Evolutionary conservation across 2,797 vertebrate species (phyloP).

Genomic region (Poecilia velifera): DNA sequence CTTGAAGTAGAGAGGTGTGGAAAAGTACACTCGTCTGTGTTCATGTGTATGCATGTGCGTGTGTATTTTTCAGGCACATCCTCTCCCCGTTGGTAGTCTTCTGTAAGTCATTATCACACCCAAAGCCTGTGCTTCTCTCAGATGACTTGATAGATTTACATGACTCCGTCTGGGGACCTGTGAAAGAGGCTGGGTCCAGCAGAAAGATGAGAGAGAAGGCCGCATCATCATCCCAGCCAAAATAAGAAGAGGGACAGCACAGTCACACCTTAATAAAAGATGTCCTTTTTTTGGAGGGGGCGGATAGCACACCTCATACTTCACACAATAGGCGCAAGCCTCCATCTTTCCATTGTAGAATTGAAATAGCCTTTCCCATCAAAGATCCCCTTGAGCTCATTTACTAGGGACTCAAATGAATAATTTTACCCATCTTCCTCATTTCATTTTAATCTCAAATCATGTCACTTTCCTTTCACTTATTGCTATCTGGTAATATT

Average conservation of each 20-base stretch:
- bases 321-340: conserved; percentile 71
- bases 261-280: conserved; percentile 75
- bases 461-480: conserved; percentile 59
- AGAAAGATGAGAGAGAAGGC: conserved; percentile 63
- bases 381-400: conserved; percentile 63
- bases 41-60: conserved; percentile 32
- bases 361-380: conserved; percentile 70
- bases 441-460: conserved; percentile 74
- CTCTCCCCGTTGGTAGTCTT: conserved; percentile 76
- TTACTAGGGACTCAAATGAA: conserved; percentile 55
- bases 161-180: conserved; percentile 80
- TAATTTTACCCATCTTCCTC: conserved; percentile 52
- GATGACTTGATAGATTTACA: conserved; percentile 84
- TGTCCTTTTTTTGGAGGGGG: conserved; percentile 40
- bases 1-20: conserved; percentile 63
- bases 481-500: conserved; percentile 61
- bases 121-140: conserved; percentile 79
- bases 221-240: conserved; percentile 68
- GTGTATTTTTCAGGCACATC: conserved; percentile 36
- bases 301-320: conserved; percentile 49
- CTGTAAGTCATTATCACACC: conserved; percentile 90
- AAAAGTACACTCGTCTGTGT: conserved; percentile 47
- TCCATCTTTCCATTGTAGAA: conserved; percentile 61
- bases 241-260: conserved; percentile 64
- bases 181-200: conserved; percentile 63